Conservation (phyloP, 2,888 invertebrate genomes). For the Protonemura montana region DNA sequence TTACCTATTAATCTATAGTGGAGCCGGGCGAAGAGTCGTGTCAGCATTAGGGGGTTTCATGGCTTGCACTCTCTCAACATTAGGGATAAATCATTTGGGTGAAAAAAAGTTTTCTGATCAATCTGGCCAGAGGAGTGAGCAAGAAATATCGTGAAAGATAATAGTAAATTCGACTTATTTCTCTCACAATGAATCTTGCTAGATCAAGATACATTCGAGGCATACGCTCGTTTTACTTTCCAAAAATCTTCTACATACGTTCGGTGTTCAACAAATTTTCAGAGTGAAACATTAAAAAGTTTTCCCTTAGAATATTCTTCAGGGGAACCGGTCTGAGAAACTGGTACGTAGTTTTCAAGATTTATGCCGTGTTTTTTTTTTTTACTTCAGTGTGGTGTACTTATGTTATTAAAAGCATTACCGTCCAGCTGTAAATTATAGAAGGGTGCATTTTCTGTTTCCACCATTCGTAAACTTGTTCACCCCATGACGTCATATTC, state of each 20-base stretch:
- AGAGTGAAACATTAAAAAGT: conserved; percentile 12
- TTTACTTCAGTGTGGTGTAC: background rate
- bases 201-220: background rate
- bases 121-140: conserved; percentile 22
- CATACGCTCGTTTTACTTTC: background rate
- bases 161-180: conserved; percentile 18
- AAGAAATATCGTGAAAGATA: conserved; percentile 18
- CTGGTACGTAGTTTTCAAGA: background rate
- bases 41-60: background rate
- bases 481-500: conserved; percentile 21
- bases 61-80: conserved; percentile 19
- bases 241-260: conserved; percentile 8
- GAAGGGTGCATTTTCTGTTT: conserved; percentile 12
- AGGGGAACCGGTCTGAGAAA: background rate
- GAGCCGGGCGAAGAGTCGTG: background rate
- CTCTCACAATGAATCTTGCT: background rate
- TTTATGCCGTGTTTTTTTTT: background rate
- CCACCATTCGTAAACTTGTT: conserved; percentile 1
- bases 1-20: conserved; percentile 35
- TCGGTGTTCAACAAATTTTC: background rate
- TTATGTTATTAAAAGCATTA: conserved; percentile 12
- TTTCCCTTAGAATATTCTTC: background rate
- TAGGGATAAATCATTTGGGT: conserved; percentile 28
- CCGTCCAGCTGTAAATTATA: background rate
- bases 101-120: conserved; percentile 29